Conservation (phyloP, 2,888 invertebrate genomes). For the Argyresthia albistria region DNA sequence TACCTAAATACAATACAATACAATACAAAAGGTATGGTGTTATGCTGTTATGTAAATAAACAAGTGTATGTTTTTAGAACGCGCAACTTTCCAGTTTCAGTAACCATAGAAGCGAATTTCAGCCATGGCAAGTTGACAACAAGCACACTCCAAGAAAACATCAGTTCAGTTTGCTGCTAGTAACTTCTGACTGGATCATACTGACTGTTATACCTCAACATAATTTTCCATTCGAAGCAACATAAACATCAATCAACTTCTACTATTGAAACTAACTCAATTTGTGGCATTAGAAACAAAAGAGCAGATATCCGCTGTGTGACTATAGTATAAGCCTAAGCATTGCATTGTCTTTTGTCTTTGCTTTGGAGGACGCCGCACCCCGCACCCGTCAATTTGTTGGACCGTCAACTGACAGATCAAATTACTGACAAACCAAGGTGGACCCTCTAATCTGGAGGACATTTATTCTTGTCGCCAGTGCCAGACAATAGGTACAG, state of each 20-base stretch:
- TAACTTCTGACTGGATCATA: no score
- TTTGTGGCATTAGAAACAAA: slow-evolving; percentile 9
- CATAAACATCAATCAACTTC: neutral
- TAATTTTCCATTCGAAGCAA: no score
- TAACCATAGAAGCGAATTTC: no score
- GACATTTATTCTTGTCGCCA: neutral
- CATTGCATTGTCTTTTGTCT: slow-evolving; percentile 15
- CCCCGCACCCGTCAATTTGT: slow-evolving; percentile 26
- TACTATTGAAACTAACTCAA: neutral
- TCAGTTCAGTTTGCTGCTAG: no score
- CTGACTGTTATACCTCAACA: no score
- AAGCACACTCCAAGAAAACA: no score
- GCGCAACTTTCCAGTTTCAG: no score
- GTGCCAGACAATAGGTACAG: neutral
- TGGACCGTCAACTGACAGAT: slow-evolving; percentile 33
- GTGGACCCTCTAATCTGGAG: neutral
- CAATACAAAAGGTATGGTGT: no score
- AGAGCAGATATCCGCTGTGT: slow-evolving; percentile 29
- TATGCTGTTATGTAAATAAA: no score
- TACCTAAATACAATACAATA: no score
- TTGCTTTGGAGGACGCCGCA: slow-evolving; percentile 7
- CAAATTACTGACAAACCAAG: slow-evolving; percentile 26
- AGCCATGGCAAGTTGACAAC: no score
- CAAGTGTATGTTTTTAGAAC: no score
- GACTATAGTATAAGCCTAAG: slow-evolving; percentile 30